Base-by-base conservation (phyloP, 1,140 invertebrate genomes). In the Plutomurus gul region DNA sequence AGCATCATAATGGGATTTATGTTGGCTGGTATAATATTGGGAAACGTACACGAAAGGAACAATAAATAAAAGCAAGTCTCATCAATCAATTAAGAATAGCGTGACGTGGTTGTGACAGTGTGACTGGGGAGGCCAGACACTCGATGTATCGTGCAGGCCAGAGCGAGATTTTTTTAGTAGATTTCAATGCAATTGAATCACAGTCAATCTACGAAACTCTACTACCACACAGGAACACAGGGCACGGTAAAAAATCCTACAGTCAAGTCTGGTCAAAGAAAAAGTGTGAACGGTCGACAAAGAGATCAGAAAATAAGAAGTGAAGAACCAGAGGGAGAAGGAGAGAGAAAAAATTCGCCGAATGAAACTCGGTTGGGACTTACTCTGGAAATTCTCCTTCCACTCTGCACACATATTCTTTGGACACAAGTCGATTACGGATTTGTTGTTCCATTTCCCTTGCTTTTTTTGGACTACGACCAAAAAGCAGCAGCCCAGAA, bases 391-490 rank as follows among this genome's bases (percentile, higher is more conserved):
- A 99, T 85, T 94, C 91, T 65, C 98, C 98, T 82, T 96, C 95
- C 0, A 99, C 98, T 82, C 95, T 90, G 87, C 96, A 98, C 0
- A 99, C 92, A 87, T 99, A 99, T 86, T 98, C 95, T 87, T 99
- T 99, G 84, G 93, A 91, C 3, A 99, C 95, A 86, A 95, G 90
- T 84, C 95, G 89, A 85, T 96, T 94, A 82, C 94, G 89, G 78
- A 99, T 96, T 88, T 98, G 95, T 85, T 96, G 93, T 86, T 96
- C 94, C 92, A 97, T 93, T 88, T 96, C 93, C 84, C 94, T 89
- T 4, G 95, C 95, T 87, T 95, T 96, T 86, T 95, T 95, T 25
- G 93, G 94, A 85, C 93, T 97, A 84, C 77, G 51, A 22, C 81
- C 81, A 43, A 82, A 96, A 37, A 99, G 89, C 22, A 99, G 86